These are phyloP conservation scores for Cotesia congregata DNA, from an alignment of 2,888 invertebrate species.

Conservation along the genomic window DNA sequence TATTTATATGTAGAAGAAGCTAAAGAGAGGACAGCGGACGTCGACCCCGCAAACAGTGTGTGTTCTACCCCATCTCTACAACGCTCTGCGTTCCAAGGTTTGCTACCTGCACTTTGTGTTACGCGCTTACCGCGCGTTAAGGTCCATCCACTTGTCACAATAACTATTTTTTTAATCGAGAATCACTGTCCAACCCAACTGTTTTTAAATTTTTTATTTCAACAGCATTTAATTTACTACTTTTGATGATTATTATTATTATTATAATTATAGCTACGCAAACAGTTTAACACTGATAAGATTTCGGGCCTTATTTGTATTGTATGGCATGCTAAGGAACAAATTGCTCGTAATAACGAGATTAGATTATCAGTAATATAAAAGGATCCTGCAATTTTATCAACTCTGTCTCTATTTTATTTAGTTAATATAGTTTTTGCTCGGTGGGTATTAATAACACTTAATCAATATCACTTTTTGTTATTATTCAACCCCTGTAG, in stretches of 20 bases:
- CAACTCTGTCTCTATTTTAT: neutral
- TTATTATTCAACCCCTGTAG: neutral
- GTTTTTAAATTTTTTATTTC: neutral
- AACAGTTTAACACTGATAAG: neutral
- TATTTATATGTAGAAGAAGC: constrained; percentile 45
- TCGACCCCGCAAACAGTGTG: constrained; percentile 61
- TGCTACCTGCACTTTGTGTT: constrained; percentile 39
- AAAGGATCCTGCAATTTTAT: neutral
- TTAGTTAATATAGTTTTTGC: neutral
- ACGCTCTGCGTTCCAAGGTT: constrained; percentile 38
- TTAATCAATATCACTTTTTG: neutral
- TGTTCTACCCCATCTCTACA: constrained; percentile 39
- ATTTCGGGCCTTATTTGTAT: neutral
- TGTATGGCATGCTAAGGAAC: neutral
- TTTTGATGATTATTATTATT: too few relatives aligned
- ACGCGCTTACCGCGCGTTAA: constrained; percentile 31
- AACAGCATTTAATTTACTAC: neutral
- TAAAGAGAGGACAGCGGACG: constrained; percentile 58
- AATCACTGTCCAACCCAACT: neutral
- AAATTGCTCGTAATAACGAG: neutral
- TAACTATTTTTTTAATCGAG: constrained; percentile 25
- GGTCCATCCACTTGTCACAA: constrained; percentile 38
- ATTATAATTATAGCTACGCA: neutral
- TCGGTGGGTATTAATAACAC: neutral
- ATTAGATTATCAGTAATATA: neutral